Evolutionary conservation across 2,888 invertebrate genomes (phyloP).

Genomic region (Gari tellinella): DNA sequence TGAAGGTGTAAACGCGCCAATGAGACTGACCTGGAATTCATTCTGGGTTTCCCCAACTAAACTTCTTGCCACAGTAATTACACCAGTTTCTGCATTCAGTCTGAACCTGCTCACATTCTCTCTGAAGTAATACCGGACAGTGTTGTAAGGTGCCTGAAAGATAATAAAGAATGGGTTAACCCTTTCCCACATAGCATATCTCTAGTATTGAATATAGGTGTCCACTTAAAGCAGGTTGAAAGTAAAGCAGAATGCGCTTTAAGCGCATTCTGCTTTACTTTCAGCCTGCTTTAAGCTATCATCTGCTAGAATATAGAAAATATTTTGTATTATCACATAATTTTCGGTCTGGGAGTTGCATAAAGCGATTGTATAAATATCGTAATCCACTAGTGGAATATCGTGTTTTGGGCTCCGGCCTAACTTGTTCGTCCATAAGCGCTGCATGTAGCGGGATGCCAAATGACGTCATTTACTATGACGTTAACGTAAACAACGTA

Average conservation of each 20-base stretch:
- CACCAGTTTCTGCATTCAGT: slow-evolving; percentile 59
- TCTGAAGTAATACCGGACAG: slow-evolving; percentile 62
- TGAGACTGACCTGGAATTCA: slow-evolving; percentile 60
- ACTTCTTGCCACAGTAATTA: slow-evolving; percentile 62
- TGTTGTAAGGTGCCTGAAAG: slow-evolving; percentile 70
- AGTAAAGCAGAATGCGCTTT: no score
- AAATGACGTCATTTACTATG: no score
- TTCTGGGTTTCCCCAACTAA: slow-evolving; percentile 58
- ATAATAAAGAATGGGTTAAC: background rate
- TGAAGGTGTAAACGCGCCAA: no score
- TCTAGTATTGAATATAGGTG: slow-evolving; percentile 65
- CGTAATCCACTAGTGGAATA: no score
- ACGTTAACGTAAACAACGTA: no score
- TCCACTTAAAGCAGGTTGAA: slow-evolving; percentile 52
- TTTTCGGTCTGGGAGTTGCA: no score
- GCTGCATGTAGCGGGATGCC: no score
- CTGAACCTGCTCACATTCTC: slow-evolving; percentile 55
- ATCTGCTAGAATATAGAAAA: no score
- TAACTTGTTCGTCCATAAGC: no score
- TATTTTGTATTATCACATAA: no score
- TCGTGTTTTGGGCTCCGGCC: no score
- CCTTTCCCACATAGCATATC: slow-evolving; percentile 24
- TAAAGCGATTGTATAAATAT: no score
- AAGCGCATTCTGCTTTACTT: slow-evolving; percentile 40
- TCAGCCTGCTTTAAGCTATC: slow-evolving; percentile 33